Conservation (phyloP, 1,140 invertebrate genomes). For the Drosophila rufa region DNA sequence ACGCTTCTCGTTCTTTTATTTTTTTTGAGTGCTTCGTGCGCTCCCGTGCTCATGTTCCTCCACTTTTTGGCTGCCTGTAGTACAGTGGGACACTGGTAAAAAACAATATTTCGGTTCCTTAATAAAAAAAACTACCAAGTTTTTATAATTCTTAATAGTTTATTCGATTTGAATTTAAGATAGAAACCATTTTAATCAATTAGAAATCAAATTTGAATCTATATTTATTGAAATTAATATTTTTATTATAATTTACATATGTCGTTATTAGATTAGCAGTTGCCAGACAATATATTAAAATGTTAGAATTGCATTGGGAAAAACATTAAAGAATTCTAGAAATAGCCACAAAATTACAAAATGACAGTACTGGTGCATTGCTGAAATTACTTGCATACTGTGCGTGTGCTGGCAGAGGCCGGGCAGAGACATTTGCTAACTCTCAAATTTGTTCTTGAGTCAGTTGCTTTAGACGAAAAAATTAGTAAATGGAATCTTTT, state of each 20-base stretch:
- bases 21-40: constrained; percentile 39
- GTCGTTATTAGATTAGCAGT: neutral
- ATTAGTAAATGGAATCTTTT: neutral
- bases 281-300: no score
- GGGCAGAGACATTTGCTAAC: no score
- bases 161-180: neutral
- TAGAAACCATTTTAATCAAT: neutral
- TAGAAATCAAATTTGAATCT: neutral
- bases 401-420: no score
- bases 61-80: constrained; percentile 56
- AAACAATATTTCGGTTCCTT: neutral
- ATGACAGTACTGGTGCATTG: no score
- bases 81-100: constrained; percentile 34
- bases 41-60: constrained; percentile 68
- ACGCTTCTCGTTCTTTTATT: constrained; percentile 41
- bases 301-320: no score
- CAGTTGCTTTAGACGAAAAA: no score
- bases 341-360: no score
- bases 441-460: no score
- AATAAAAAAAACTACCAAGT: neutral
- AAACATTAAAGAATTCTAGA: no score
- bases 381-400: no score
- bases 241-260: neutral
- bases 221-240: neutral
- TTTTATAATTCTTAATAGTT: no score